Evolutionary conservation across 2,797 vertebrate genomes (phyloP).

Genomic region (Lycodopsis pacificus): DNA sequence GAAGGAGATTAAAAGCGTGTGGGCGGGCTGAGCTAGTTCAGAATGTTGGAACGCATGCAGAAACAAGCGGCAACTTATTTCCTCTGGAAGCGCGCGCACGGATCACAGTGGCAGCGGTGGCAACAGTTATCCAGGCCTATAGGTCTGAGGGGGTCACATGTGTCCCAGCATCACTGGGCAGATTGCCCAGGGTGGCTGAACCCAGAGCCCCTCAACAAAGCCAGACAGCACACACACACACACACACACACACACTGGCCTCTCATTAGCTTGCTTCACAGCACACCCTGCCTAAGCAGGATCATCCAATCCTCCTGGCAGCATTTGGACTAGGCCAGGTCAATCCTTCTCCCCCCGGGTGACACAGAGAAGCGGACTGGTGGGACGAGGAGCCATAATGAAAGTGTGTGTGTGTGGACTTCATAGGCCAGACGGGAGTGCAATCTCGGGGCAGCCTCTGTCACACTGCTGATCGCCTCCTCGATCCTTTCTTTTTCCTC

Average conservation of each 20-base stretch:
- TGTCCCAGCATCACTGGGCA: slow-evolving; percentile 72
- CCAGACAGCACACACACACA: slow-evolving; percentile 52
- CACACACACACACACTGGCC: slow-evolving; percentile 52
- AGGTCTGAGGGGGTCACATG: slow-evolving; percentile 74
- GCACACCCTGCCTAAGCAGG: slow-evolving; percentile 78
- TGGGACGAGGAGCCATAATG: slow-evolving; percentile 48
- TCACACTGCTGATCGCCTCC: slow-evolving; percentile 26
- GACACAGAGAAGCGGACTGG: slow-evolving; percentile 53
- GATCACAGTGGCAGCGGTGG: slow-evolving; percentile 29
- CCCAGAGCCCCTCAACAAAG: slow-evolving; percentile 59
- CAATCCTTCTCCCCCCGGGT: slow-evolving; percentile 57
- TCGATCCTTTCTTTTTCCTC: not conserved
- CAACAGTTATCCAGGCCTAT: slow-evolving; percentile 64
- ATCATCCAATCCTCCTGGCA: slow-evolving; percentile 80
- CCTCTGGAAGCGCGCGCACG: not conserved
- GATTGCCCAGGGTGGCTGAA: slow-evolving; percentile 70
- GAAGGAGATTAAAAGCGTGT: slow-evolving; percentile 66
- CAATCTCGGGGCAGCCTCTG: slow-evolving; percentile 24
- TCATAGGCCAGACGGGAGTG: slow-evolving; percentile 13
- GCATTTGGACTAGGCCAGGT: slow-evolving; percentile 74
- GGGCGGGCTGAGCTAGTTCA: slow-evolving; percentile 54
- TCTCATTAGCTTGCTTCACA: slow-evolving; percentile 82
- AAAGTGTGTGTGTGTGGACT: slow-evolving; percentile 32
- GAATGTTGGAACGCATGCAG: slow-evolving; percentile 43
- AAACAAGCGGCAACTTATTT: slow-evolving; percentile 37